phyloP scores from a whole-genome alignment of 2,888 invertebrate species.

The Tenthredo scrophulariae region DNA sequence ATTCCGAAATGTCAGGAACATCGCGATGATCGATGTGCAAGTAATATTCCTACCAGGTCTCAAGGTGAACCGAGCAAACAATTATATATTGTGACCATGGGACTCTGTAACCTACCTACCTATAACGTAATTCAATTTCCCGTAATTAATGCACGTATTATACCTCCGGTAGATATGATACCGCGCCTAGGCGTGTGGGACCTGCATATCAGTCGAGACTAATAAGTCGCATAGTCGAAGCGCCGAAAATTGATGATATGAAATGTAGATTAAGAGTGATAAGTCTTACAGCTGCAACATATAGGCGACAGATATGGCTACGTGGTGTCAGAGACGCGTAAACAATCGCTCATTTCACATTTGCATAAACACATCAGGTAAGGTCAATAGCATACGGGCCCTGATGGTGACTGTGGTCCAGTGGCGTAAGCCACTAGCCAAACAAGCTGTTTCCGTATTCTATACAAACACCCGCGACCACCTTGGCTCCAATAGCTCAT shows the following conservation, averaged over 20 bases:
- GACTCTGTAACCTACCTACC: neutral
- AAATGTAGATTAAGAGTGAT: neutral
- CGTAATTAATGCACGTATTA: conserved; percentile 26
- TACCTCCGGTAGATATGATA: neutral
- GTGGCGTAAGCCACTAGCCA: conserved; percentile 31
- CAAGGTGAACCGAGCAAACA: conserved; percentile 6
- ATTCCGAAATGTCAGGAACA: conserved; percentile 1
- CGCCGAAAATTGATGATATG: neutral
- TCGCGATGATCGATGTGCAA: neutral
- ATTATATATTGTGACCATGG: conserved; percentile 23
- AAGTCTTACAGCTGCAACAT: neutral
- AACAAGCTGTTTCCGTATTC: conserved; percentile 51
- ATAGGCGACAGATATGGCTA: neutral
- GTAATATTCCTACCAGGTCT: neutral
- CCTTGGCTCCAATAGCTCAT: conserved; percentile 47
- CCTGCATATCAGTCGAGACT: neutral
- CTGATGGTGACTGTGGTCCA: conserved; percentile 5
- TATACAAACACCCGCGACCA: conserved; percentile 15
- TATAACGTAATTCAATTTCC: conserved; percentile 28
- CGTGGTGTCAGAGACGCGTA: neutral
- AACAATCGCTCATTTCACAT: conserved; percentile 39
- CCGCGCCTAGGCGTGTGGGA: neutral
- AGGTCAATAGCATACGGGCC: conserved; percentile 56
- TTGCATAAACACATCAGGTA: conserved; percentile 47
- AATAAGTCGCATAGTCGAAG: neutral